Evolutionary conservation across 2,113 vertebrate genomes (phyloP).

Genomic region (Chloropsis cyanopogon): DNA sequence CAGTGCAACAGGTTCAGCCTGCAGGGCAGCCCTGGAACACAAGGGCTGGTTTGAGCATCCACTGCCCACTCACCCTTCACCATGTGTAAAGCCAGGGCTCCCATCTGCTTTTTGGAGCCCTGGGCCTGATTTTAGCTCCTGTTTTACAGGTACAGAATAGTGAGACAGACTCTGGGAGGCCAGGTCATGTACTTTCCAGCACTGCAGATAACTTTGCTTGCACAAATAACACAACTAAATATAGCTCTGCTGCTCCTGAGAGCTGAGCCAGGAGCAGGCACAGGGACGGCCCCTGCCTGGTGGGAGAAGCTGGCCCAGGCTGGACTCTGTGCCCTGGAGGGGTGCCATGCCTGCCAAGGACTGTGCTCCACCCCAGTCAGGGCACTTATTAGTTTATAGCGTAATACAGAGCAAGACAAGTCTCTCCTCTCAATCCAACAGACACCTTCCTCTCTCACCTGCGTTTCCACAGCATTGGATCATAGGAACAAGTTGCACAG

Average conservation of each 20-base stretch:
- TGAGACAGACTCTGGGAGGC: neutral
- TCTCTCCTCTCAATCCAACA: neutral
- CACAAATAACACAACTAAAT: neutral
- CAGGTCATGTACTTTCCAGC: neutral
- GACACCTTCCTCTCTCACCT: neutral
- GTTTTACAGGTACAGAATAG: accelerated
- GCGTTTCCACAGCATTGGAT: neutral
- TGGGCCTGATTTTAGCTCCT: neutral
- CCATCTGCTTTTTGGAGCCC: neutral
- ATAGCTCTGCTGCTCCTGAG: neutral
- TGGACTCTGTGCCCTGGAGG: accelerated
- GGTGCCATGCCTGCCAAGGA: neutral
- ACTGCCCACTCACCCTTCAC: neutral
- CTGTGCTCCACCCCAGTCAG: neutral
- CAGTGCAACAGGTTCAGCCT: neutral
- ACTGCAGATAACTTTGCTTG: neutral
- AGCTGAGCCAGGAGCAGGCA: neutral
- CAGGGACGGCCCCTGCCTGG: neutral
- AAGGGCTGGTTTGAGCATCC: neutral
- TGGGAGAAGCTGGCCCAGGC: neutral
- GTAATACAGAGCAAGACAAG: neutral
- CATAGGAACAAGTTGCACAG: neutral
- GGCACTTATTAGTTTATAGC: neutral
- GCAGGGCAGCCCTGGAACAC: neutral
- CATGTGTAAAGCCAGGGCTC: neutral